phyloP scores from a whole-genome alignment of 2,888 invertebrate species.

The Melinopterus prodromus region DNA sequence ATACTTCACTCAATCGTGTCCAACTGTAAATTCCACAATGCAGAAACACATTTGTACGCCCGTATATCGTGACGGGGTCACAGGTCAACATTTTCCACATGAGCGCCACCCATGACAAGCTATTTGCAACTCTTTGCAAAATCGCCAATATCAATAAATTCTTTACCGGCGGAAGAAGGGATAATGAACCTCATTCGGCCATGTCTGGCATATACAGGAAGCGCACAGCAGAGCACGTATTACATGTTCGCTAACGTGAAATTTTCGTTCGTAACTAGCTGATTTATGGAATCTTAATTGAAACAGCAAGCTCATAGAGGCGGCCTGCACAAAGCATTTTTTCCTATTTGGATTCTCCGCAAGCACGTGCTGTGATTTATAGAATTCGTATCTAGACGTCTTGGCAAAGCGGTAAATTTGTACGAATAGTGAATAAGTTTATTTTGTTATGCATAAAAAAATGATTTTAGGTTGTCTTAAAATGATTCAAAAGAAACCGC shows the following conservation, averaged over 20 bases:
- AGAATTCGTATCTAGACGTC: neutral
- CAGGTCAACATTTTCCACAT: neutral
- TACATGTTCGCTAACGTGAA: conserved; percentile 4
- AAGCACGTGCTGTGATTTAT: neutral
- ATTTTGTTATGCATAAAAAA: too few relatives aligned
- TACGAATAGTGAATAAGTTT: neutral
- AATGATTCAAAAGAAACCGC: too few relatives aligned
- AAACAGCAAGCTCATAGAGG: neutral
- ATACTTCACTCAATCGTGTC: neutral
- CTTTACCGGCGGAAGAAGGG: neutral
- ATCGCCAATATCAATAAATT: neutral
- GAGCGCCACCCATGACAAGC: neutral
- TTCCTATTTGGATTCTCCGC: neutral
- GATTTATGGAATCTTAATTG: conserved; percentile 4
- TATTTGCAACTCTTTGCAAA: conserved; percentile 4
- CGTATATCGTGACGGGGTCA: conserved; percentile 4
- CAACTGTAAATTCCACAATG: neutral
- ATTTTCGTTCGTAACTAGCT: neutral
- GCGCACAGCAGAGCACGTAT: neutral
- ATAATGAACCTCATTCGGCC: neutral
- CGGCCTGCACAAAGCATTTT: neutral
- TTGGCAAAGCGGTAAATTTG: neutral
- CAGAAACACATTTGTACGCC: neutral
- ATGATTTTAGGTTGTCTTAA: too few relatives aligned
- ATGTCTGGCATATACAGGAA: neutral